Conservation (phyloP, 2,888 invertebrate genomes). For the Idaea biselata region DNA sequence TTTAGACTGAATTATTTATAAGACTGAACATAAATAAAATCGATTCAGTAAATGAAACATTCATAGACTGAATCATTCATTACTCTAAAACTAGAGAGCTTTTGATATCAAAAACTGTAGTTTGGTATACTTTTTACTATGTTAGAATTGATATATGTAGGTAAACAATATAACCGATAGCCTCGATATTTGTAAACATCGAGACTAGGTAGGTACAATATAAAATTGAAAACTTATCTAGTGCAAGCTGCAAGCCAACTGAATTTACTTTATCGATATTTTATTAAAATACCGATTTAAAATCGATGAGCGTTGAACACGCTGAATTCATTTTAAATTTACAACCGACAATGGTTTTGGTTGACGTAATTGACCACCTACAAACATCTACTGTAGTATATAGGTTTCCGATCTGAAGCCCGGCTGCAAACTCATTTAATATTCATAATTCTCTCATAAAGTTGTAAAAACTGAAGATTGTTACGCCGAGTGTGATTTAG, state of each 20-base stretch:
- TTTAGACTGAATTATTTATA: no score
- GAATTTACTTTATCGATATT: background rate
- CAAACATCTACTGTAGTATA: constrained; percentile 17
- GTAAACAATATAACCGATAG: background rate
- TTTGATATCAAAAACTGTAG: no score
- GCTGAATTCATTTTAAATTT: background rate
- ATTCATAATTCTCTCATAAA: constrained; percentile 20
- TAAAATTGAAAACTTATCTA: background rate
- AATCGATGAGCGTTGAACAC: background rate
- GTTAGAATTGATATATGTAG: no score
- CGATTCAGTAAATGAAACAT: no score
- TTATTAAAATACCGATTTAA: background rate
- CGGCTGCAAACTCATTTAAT: constrained; percentile 19
- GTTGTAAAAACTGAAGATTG: background rate
- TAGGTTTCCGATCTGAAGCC: constrained; percentile 9
- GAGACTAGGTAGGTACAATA: background rate
- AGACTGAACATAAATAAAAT: no score
- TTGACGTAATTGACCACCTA: constrained; percentile 21
- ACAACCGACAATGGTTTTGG: constrained; percentile 11
- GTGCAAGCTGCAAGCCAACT: background rate
- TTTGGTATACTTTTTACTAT: no score
- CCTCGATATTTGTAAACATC: background rate
- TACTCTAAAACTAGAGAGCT: no score
- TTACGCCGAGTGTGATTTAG: background rate
- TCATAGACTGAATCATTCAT: no score